phyloP scores from a whole-genome alignment of 2,797 vertebrate genomes.

The Holocentrus rufus region DNA sequence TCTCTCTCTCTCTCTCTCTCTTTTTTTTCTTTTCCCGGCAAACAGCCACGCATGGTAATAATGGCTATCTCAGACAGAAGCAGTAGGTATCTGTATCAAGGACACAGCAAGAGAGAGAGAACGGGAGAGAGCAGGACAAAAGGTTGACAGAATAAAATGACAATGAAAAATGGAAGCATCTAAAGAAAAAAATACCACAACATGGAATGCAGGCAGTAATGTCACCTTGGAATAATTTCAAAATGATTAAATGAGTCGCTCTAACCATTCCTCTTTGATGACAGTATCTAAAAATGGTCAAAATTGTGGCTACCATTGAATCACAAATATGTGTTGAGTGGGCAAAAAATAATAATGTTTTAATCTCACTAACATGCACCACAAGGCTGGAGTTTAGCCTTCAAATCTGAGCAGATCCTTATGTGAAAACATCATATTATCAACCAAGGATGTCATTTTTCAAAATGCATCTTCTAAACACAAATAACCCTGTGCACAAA shows the following conservation, averaged over 20 bases:
- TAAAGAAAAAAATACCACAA: slow-evolving; percentile 56
- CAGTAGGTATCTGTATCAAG: slow-evolving; percentile 71
- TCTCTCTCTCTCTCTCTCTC: slow-evolving; percentile 14
- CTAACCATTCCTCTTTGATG: slow-evolving; percentile 61
- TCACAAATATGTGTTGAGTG: slow-evolving; percentile 22
- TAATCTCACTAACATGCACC: slow-evolving; percentile 7
- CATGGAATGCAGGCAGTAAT: slow-evolving; percentile 73
- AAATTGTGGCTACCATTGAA: slow-evolving; percentile 41
- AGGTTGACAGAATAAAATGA: slow-evolving; percentile 80
- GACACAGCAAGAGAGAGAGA: slow-evolving; percentile 63
- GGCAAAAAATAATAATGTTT: slow-evolving; percentile 12
- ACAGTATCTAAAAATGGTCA: slow-evolving; percentile 64
- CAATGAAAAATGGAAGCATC: slow-evolving; percentile 80
- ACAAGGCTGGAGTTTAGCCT: background rate
- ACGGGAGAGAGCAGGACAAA: slow-evolving; percentile 45
- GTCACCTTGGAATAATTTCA: slow-evolving; percentile 83
- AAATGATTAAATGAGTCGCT: slow-evolving; percentile 72
- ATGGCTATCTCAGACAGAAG: slow-evolving; percentile 73
- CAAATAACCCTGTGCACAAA: background rate
- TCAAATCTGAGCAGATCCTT: background rate
- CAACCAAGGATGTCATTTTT: background rate
- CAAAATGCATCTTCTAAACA: too few relatives aligned
- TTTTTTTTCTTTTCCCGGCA: slow-evolving; percentile 44
- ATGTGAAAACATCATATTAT: background rate
- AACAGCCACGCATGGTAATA: slow-evolving; percentile 84